phyloP scores from a whole-genome alignment of 1,140 invertebrate species.

The Leptopilina boulardi region DNA sequence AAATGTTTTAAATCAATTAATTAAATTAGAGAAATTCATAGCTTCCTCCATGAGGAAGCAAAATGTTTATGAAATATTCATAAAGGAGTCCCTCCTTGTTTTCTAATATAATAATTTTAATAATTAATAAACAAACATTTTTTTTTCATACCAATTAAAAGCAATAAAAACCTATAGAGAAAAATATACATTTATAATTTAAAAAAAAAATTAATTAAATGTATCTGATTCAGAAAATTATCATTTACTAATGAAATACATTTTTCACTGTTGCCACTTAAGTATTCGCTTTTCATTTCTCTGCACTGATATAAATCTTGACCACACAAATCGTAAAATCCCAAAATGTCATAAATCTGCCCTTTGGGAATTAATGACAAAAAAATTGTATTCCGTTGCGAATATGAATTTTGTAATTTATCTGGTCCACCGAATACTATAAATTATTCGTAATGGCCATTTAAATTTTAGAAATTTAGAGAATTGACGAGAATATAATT shows the following conservation, averaged over 20 bases:
- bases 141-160: no score
- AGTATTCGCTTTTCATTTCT: slow-evolving; percentile 16
- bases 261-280: slow-evolving; percentile 11
- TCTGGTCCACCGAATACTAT: neutral
- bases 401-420: slow-evolving; percentile 14
- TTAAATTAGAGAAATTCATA: no score
- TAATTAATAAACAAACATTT: no score
- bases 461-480: neutral
- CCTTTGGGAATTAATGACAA: slow-evolving; percentile 17
- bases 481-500: neutral
- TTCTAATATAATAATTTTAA: no score
- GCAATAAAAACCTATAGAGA: no score
- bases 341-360: neutral
- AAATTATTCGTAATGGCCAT: neutral
- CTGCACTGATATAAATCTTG: slow-evolving; percentile 4
- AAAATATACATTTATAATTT: no score
- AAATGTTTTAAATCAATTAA: no score
- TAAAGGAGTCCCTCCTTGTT: no score
- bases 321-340: slow-evolving; percentile 23
- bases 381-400: slow-evolving; percentile 10
- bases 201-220: neutral
- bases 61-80: no score
- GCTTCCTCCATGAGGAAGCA: no score
- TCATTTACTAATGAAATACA: slow-evolving; percentile 18
- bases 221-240: neutral